Percentiles rank a stretch among this genome's conserved stretches.
These are phyloP conservation scores for Catharus ustulatus DNA, from an alignment of 2,797 vertebrate genomes.

Conservation along the genomic window DNA sequence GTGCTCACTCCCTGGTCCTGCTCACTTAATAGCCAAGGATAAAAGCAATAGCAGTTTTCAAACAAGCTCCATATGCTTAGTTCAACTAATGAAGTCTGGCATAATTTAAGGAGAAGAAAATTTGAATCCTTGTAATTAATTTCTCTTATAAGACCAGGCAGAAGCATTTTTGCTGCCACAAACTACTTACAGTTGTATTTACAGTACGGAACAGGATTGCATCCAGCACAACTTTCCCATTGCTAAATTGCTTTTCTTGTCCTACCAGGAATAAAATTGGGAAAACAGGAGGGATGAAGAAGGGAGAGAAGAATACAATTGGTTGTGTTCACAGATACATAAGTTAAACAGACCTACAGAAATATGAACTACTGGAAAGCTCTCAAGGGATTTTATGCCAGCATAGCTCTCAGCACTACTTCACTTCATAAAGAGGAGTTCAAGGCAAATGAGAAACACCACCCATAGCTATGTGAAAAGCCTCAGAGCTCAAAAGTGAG, in stretches of 20 bases:
- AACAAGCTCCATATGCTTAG: neutral
- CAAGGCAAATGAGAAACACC: neutral
- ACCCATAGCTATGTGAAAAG: neutral
- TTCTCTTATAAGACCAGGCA: neutral
- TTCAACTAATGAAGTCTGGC: neutral
- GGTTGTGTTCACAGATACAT: neutral
- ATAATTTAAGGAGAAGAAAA: neutral
- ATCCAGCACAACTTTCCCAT: neutral
- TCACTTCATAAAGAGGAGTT: neutral
- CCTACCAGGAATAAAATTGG: neutral
- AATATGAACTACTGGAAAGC: neutral
- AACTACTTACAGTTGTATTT: neutral
- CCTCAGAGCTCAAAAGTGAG: neutral
- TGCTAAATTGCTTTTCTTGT: neutral
- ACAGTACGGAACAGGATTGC: neutral
- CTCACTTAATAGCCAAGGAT: neutral
- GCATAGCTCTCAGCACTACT: neutral
- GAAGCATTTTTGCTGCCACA: constrained; percentile 11
- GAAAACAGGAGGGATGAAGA: neutral
- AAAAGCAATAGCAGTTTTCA: constrained; percentile 12
- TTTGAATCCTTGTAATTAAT: neutral
- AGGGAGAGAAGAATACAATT: neutral
- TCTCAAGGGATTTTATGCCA: neutral
- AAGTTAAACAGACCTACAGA: neutral
- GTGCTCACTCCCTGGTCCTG: neutral